These are phyloP conservation scores for Drosophila suboccidentalis DNA, from an alignment of 2,888 invertebrate species.

Conservation along the genomic window DNA sequence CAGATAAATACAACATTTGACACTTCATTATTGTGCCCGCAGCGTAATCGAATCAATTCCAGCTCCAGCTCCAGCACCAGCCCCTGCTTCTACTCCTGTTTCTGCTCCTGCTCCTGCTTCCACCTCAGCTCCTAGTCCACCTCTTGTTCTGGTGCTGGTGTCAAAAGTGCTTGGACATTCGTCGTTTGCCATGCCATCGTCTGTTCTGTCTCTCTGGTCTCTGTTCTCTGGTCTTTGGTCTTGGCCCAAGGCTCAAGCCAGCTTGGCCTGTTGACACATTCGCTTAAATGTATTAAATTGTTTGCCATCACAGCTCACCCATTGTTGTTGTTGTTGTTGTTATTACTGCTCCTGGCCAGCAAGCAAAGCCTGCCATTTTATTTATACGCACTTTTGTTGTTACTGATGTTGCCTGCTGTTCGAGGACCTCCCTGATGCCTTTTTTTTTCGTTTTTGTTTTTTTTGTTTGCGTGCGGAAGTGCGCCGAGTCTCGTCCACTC, in stretches of 20 bases:
- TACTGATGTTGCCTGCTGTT: constrained; percentile 23
- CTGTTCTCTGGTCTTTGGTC: constrained; percentile 30
- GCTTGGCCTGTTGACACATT: constrained; percentile 82
- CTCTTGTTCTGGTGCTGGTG: constrained; percentile 59
- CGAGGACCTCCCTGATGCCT: constrained; percentile 42
- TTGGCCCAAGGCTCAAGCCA: constrained; percentile 67
- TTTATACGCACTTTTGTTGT: constrained; percentile 59
- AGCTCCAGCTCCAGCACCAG: constrained; percentile 59
- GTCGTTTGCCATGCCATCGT: constrained; percentile 35
- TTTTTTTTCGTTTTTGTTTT: constrained; percentile 10
- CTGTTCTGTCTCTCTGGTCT: constrained; percentile 15
- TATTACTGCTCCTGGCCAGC: constrained; percentile 34
- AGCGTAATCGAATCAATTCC: constrained; percentile 82
- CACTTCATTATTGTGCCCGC: constrained; percentile 83
- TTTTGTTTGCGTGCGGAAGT: constrained; percentile 72
- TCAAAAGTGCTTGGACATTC: constrained; percentile 75
- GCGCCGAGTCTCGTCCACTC: constrained; percentile 52
- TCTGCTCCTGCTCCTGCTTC: constrained; percentile 2
- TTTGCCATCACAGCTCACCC: constrained; percentile 69
- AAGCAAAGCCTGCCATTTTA: constrained; percentile 44
- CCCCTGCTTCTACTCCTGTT: constrained; percentile 34
- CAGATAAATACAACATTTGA: constrained; percentile 83
- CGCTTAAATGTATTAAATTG: constrained; percentile 82
- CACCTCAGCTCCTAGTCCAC: constrained; percentile 20
- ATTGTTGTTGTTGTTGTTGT: constrained; percentile 52